These are phyloP conservation scores for Ispidina picta DNA, from an alignment of 2,797 vertebrate genomes.

Conservation along the genomic window DNA sequence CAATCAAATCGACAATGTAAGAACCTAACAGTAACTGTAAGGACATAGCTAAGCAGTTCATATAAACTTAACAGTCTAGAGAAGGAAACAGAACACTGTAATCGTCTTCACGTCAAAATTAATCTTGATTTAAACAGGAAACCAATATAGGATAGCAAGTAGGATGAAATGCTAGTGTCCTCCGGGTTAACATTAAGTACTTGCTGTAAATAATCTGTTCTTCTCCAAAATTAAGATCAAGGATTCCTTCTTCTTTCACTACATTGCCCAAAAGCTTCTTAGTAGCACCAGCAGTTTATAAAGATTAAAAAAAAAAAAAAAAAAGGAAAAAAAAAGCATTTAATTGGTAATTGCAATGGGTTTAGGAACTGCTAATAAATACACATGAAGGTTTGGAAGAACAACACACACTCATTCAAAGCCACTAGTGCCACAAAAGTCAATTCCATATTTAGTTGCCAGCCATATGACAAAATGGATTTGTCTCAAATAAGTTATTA, in stretches of 20 bases:
- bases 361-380: conserved; percentile 68
- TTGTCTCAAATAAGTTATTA: neutral
- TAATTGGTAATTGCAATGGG: conserved; percentile 64
- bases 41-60: neutral
- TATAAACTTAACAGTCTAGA: neutral
- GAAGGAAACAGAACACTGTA: neutral
- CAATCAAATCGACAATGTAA: neutral
- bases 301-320: conserved; percentile 55
- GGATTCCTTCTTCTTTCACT: conserved; percentile 55
- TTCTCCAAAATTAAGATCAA: conserved; percentile 58
- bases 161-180: neutral
- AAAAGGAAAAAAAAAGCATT: too few species aligned
- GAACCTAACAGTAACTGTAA: neutral
- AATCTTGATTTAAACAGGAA: conserved; percentile 48
- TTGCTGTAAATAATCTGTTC: conserved; percentile 21
- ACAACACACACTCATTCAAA: neutral
- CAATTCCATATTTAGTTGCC: neutral
- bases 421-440: neutral
- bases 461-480: neutral
- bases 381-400: neutral
- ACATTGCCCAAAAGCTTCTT: conserved; percentile 67
- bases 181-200: conserved; percentile 24
- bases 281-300: conserved; percentile 56
- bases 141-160: neutral
- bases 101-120: neutral